These are phyloP conservation scores for Bettongia penicillata DNA, from an alignment of 2,113 vertebrate genomes.

Conservation along the genomic window DNA sequence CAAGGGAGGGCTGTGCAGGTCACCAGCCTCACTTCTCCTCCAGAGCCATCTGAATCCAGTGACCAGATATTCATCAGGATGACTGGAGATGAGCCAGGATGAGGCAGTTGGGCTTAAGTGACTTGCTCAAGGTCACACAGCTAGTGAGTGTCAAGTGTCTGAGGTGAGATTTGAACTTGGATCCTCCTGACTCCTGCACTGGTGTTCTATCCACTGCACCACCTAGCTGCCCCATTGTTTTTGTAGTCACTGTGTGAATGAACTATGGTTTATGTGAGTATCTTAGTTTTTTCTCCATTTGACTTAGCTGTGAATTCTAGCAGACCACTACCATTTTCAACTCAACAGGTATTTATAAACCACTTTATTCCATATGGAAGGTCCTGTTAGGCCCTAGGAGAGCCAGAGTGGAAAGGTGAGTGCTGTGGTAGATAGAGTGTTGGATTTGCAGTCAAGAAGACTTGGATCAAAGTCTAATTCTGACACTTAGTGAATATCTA, in stretches of 20 bases:
- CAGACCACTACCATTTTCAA: background rate
- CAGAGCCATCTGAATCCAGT: too few relatives aligned
- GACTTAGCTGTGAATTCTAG: background rate
- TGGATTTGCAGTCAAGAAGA: background rate
- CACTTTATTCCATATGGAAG: background rate
- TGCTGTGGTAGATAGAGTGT: background rate
- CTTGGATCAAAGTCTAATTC: background rate
- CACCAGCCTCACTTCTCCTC: too few relatives aligned
- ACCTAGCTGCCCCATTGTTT: background rate
- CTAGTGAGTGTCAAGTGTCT: too few relatives aligned
- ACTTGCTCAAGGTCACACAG: too few relatives aligned
- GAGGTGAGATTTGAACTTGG: too few relatives aligned
- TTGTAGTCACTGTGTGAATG: background rate
- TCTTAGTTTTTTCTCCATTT: background rate
- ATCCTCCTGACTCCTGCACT: too few relatives aligned
- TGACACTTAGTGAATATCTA: background rate
- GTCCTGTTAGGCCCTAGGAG: background rate
- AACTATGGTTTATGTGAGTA: background rate
- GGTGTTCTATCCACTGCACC: too few relatives aligned
- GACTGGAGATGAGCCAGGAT: too few relatives aligned
- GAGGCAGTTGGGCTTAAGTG: too few relatives aligned
- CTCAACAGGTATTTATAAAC: background rate
- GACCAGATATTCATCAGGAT: too few relatives aligned
- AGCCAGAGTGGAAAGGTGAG: background rate
- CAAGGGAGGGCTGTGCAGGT: too few relatives aligned